These are phyloP conservation scores for Drosophila flavopinicola DNA, from an alignment of 2,888 invertebrate genomes.

Conservation along the genomic window DNA sequence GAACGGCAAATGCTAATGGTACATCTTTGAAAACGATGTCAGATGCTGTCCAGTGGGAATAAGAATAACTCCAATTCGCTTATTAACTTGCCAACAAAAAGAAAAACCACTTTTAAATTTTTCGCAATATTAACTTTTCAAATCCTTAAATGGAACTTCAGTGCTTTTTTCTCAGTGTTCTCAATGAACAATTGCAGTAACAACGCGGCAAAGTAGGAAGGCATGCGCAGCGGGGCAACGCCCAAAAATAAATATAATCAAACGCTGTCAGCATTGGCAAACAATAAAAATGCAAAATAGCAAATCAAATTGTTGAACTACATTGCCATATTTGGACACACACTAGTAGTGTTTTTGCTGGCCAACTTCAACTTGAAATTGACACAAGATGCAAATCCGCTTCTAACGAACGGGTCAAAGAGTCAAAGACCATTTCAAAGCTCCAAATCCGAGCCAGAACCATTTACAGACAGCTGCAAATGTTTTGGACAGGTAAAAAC, in stretches of 20 bases:
- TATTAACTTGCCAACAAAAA: too few species aligned
- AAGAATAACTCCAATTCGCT: too few species aligned
- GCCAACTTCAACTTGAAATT: constrained; percentile 52
- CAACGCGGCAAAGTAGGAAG: constrained; percentile 60
- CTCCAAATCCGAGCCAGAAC: constrained; percentile 28
- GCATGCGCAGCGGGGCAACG: constrained; percentile 65
- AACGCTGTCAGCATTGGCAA: constrained; percentile 75
- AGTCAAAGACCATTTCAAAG: constrained; percentile 55
- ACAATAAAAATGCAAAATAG: constrained; percentile 76
- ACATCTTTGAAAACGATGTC: too few species aligned
- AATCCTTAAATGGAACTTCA: not conserved
- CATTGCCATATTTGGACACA: constrained; percentile 70
- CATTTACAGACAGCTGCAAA: constrained; percentile 56
- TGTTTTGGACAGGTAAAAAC: constrained; percentile 27
- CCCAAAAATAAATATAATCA: constrained; percentile 77
- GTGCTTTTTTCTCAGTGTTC: constrained; percentile 56
- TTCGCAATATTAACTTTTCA: too few species aligned
- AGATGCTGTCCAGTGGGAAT: too few species aligned
- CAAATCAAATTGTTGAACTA: constrained; percentile 70
- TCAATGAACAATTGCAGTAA: constrained; percentile 62
- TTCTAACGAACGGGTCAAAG: constrained; percentile 61
- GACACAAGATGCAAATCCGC: constrained; percentile 61
- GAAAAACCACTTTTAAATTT: too few species aligned
- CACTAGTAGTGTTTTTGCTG: too few species aligned
- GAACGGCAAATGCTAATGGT: too few species aligned